Evolutionary conservation across 2,797 vertebrate species (phyloP), one percentile per base, ranked within the genome.

Genomic region (Huso huso): DNA sequence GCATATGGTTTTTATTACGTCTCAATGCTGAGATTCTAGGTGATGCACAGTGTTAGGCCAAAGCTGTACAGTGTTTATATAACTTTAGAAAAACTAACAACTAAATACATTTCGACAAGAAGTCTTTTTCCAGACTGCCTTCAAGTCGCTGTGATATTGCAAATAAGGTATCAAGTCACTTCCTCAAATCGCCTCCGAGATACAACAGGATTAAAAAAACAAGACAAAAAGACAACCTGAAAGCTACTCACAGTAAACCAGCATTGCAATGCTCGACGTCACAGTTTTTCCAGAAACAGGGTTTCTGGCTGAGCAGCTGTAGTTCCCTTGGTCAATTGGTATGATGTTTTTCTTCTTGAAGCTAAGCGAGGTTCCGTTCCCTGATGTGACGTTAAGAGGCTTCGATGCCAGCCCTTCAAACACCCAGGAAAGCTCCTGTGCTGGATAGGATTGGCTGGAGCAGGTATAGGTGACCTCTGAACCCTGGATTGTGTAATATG

Each of bases 211-310:
- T 37, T 37, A 18, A 37, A 37, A 37, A 37, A 37, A 37, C 23
- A 37, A 37, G 23, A 37, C 23, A 18, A 37, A 37, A 37, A 37
- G 23, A 37, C 23, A 2, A 37, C 2, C 23, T 37, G 23, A 37
- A 63, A 37, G 69, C 71, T 82, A 90, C 93, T 78, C 81, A 95
- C 93, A 84, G 82, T 94, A 96, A 10, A 96, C 91, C 6, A 95
- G 85, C 75, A 96, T 85, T 76, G 91, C 68, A 0, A 72, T 57
- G 73, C 80, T 89, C 65, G 66, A 72, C 6, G 64, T 72, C 13
- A 51, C 72, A 0, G 7, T 72, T 51, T 67, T 77, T 2, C 76
- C 66, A 4, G 86, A 89, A n/a, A 87, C 11, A 0, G 9, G 2
- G 77, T 92, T 89, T 49, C 51, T 65, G 48, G 85, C 87, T 6